Percentiles rank a stretch among this genome's conserved stretches.
These are phyloP conservation scores for Odocoileus virginianus DNA, from an alignment of 2,113 vertebrate species.

Conservation along the genomic window DNA sequence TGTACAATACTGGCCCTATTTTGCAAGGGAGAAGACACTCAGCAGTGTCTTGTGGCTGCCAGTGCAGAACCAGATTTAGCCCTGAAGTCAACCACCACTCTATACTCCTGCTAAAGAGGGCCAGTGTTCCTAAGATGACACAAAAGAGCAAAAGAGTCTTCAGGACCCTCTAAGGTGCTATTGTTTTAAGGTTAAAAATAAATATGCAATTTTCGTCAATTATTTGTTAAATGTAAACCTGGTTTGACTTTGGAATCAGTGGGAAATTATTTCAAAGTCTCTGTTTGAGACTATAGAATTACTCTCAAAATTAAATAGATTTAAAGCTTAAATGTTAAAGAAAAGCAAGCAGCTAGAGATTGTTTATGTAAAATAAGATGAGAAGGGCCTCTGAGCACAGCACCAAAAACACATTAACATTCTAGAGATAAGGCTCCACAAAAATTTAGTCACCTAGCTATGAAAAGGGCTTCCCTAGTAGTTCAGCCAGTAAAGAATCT, in stretches of 20 bases:
- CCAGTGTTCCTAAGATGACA: neutral
- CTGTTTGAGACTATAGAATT: neutral
- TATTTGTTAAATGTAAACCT: neutral
- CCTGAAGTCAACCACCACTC: neutral
- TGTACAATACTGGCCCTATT: neutral
- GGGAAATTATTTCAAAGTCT: neutral
- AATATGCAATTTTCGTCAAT: neutral
- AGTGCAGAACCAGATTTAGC: neutral
- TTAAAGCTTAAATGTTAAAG: constrained; percentile 7
- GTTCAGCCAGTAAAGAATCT: neutral
- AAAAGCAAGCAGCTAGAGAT: neutral
- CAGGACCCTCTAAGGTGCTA: neutral
- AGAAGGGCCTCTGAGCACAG: neutral
- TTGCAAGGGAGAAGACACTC: neutral
- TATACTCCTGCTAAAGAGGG: neutral
- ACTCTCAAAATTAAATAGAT: neutral
- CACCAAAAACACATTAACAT: neutral
- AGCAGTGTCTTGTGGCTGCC: neutral
- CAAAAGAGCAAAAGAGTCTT: neutral
- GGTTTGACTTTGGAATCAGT: neutral
- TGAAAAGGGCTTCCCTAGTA: neutral
- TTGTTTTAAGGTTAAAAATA: neutral
- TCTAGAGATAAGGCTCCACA: neutral
- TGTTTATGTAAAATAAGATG: neutral
- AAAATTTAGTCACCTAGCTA: neutral